A percentile compares a stretch with the other conserved stretches of the same genome.
These are phyloP conservation scores for Heliconius hewitsoni DNA, from an alignment of 1,140 invertebrate genomes.

Conservation along the genomic window DNA sequence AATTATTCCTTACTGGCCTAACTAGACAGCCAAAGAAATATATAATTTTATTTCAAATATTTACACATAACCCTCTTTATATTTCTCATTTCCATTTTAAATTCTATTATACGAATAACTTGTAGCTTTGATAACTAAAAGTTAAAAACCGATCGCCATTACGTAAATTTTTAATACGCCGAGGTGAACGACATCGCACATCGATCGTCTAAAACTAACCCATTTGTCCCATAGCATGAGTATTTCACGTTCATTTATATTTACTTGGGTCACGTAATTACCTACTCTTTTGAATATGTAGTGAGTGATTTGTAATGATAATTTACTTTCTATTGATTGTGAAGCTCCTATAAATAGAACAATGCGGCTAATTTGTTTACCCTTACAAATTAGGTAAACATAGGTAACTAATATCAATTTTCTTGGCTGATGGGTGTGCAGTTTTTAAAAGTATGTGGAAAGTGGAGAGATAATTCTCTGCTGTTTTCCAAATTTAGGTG, in stretches of 20 bases:
- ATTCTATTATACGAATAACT: too few species aligned
- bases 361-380: neutral
- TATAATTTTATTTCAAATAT: too few species aligned
- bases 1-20: too few species aligned
- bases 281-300: neutral
- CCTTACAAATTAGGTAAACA: neutral
- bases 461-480: too few species aligned
- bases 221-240: conserved; percentile 16
- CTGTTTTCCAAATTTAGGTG: too few species aligned
- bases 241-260: conserved; percentile 16
- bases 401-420: neutral
- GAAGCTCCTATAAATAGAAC: neutral
- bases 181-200: conserved; percentile 21
- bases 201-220: conserved; percentile 30
- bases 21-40: too few species aligned
- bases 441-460: too few species aligned
- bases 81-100: too few species aligned
- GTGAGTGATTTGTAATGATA: conserved; percentile 1
- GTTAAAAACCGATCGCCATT: conserved; percentile 12
- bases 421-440: neutral
- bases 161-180: conserved; percentile 31
- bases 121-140: neutral
- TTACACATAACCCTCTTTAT: too few species aligned
- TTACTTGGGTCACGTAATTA: conserved; percentile 16
- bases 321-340: conserved; percentile 9